Percentiles rank a stretch among this genome's conserved stretches.
Evolutionary conservation across 2,113 vertebrate species (phyloP).

Genomic region (Psilopsiagon aymara): DNA sequence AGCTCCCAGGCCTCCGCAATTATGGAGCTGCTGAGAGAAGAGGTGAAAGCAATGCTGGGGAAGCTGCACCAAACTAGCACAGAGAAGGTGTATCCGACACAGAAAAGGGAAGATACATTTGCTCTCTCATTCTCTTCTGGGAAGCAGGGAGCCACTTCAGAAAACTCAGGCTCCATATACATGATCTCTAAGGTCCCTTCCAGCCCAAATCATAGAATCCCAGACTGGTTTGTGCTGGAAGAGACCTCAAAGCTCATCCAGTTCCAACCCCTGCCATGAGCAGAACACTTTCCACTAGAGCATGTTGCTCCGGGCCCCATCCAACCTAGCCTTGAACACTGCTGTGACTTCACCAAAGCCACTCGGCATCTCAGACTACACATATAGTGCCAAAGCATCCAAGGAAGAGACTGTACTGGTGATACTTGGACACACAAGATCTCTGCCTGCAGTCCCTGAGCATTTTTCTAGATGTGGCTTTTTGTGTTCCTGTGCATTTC

Average conservation of each 20-base stretch:
- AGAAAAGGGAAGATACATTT: not conserved
- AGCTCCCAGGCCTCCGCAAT: not conserved
- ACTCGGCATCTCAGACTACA: not conserved
- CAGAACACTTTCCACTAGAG: not conserved
- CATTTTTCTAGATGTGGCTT: not conserved
- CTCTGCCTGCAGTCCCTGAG: not conserved
- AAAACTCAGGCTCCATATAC: not conserved
- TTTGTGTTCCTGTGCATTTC: not conserved
- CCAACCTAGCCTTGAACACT: not conserved
- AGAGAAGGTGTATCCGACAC: not conserved
- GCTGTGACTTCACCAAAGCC: not conserved
- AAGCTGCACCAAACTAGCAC: not conserved
- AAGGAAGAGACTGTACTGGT: not conserved
- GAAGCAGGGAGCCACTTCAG: not conserved
- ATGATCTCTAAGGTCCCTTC: not conserved
- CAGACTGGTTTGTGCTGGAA: not conserved
- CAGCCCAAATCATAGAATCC: not conserved
- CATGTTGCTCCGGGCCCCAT: not conserved
- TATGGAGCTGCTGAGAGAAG: not conserved
- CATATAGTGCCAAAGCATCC: not conserved
- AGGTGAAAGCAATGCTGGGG: not conserved
- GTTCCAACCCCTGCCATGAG: not conserved
- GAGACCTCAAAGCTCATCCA: not conserved
- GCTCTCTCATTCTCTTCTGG: not conserved
- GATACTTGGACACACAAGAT: not conserved